Percentiles rank a stretch among this genome's conserved stretches.
Evolutionary conservation across 1,140 invertebrate genomes (phyloP).

Genomic region (Dinoponera quadriceps): DNA sequence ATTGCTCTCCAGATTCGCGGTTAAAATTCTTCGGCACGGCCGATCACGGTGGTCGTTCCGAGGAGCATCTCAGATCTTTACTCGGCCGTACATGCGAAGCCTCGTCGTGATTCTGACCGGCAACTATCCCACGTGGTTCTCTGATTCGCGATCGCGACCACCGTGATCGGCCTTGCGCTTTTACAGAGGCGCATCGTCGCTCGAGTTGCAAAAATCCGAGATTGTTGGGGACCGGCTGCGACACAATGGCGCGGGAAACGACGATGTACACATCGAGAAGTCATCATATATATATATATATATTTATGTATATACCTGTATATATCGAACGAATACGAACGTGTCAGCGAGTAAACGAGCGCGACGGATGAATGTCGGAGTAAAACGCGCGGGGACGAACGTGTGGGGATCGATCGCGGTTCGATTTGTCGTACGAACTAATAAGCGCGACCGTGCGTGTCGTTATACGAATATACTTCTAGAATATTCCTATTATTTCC

Average conservation of each 20-base stretch:
- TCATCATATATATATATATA: conserved; percentile 52
- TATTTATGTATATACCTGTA: conserved; percentile 33
- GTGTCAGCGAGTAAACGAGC: conserved; percentile 41
- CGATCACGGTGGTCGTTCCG: background rate
- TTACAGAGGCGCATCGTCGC: background rate
- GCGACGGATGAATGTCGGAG: conserved; percentile 31
- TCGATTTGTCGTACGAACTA: conserved; percentile 47
- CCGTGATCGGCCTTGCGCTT: background rate
- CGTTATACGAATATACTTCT: conserved; percentile 24
- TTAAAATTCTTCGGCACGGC: conserved; percentile 15
- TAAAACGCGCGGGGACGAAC: conserved; percentile 41
- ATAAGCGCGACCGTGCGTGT: conserved; percentile 50
- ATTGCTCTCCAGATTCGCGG: conserved; percentile 23
- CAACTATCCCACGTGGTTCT: background rate
- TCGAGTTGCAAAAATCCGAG: background rate
- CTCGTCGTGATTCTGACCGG: background rate
- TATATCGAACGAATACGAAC: conserved; percentile 39
- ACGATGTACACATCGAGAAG: conserved; percentile 59
- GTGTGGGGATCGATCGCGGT: conserved; percentile 39
- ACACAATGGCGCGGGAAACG: conserved; percentile 56
- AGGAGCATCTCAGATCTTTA: no score
- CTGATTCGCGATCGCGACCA: background rate
- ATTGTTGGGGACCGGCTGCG: conserved; percentile 42
- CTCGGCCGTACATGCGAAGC: conserved; percentile 1
- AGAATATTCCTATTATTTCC: conserved; percentile 54